Evolutionary conservation across 1,140 invertebrate species (phyloP).

Genomic region (Hyles vespertilio): DNA sequence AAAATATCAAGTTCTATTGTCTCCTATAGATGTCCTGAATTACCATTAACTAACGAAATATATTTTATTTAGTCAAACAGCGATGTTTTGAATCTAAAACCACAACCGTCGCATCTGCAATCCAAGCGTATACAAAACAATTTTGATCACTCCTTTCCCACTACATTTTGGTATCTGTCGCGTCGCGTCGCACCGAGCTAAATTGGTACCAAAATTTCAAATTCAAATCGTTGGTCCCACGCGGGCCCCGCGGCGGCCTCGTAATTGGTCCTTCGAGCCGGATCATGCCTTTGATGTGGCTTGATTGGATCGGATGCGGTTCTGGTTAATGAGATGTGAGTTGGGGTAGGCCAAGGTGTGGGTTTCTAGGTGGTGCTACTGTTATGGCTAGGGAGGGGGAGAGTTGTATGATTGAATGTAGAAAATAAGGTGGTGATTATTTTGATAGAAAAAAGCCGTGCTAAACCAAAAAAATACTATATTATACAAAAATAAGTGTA

Average conservation of each 20-base stretch:
- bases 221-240: constrained; percentile 60
- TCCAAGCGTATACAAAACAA: constrained; percentile 33
- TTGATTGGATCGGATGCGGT: constrained; percentile 32
- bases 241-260: constrained; percentile 48
- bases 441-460: too few species aligned
- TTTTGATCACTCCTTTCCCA: constrained; percentile 55
- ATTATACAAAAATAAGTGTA: too few species aligned
- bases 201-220: constrained; percentile 68
- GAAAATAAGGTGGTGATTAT: too few species aligned
- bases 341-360: constrained; percentile 20
- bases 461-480: too few species aligned
- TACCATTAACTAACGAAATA: too few species aligned
- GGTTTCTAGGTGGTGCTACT: too few species aligned
- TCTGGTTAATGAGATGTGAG: constrained; percentile 2
- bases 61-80: too few species aligned
- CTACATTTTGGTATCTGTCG: constrained; percentile 52
- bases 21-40: too few species aligned
- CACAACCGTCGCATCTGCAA: background rate
- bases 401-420: too few species aligned
- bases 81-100: background rate
- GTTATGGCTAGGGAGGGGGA: too few species aligned
- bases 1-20: too few species aligned
- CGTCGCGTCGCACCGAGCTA: constrained; percentile 56
- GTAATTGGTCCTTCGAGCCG: constrained; percentile 56
- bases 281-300: constrained; percentile 53